These are phyloP conservation scores for Echiichthys vipera DNA, from an alignment of 2,797 vertebrate species.

Conservation along the genomic window DNA sequence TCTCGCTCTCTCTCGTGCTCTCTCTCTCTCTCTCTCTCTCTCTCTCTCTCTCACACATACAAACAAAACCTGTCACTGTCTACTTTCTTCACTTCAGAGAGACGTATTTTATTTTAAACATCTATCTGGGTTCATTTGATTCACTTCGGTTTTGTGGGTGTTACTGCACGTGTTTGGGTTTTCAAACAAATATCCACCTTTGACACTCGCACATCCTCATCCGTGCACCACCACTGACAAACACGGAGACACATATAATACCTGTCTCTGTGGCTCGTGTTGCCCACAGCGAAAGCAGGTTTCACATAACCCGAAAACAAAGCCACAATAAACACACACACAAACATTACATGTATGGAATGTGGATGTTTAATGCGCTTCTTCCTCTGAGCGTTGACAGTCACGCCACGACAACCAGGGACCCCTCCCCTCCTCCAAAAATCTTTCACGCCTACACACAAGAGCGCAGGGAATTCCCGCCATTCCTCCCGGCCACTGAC, in stretches of 20 bases:
- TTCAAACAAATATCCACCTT: conserved; percentile 25
- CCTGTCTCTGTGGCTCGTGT: neutral
- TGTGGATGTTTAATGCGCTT: conserved; percentile 53
- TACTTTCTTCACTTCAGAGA: conserved; percentile 7
- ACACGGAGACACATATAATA: neutral
- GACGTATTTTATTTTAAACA: conserved; percentile 1
- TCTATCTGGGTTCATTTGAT: conserved; percentile 2
- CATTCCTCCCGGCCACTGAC: conserved; percentile 69
- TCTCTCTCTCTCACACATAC: neutral
- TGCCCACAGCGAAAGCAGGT: conserved; percentile 40
- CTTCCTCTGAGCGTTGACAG: conserved; percentile 28
- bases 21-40: conserved; percentile 1
- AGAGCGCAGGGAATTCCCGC: conserved; percentile 74
- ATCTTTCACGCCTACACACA: conserved; percentile 44
- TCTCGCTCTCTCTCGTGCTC: conserved; percentile 3
- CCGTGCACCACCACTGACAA: neutral
- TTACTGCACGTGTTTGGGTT: conserved; percentile 20
- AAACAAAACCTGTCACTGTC: neutral
- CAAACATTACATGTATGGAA: conserved; percentile 35
- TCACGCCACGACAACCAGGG: conserved; percentile 29
- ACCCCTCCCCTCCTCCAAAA: conserved; percentile 39
- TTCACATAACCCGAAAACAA: conserved; percentile 30
- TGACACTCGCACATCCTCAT: conserved; percentile 1
- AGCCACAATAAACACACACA: conserved; percentile 17
- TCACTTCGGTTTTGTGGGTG: conserved; percentile 9